Conservation (phyloP, 2,113 vertebrate species). For the Dryoscopus gambensis region DNA sequence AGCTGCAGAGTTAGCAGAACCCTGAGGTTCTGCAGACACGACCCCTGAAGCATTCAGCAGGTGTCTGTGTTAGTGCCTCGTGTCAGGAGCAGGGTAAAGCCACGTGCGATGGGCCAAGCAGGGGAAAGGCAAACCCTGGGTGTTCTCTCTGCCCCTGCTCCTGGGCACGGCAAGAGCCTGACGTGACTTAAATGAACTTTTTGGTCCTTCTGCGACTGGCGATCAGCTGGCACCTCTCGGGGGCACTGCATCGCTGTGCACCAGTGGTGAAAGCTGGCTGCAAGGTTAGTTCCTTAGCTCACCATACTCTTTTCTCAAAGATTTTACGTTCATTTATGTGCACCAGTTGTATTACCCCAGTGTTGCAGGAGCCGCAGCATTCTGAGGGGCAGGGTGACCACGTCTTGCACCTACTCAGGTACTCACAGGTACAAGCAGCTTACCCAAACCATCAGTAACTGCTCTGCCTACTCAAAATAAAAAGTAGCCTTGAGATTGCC, state of each 20-base stretch:
- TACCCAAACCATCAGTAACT: background rate
- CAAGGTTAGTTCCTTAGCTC: background rate
- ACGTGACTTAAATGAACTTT: background rate
- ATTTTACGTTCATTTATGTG: background rate
- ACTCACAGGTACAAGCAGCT: background rate
- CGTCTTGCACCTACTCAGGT: accelerated
- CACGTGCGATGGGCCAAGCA: background rate
- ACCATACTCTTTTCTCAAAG: background rate
- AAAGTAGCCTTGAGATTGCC: background rate
- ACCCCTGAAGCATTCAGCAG: accelerated
- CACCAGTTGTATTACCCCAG: background rate
- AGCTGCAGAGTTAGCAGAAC: background rate
- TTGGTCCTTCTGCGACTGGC: background rate
- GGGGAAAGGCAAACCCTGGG: background rate
- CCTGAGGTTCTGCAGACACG: background rate
- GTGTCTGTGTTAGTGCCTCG: background rate
- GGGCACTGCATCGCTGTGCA: background rate
- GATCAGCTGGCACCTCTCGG: background rate
- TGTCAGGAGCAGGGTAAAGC: background rate
- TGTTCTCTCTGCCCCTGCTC: background rate
- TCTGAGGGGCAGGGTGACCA: background rate
- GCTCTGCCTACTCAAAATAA: background rate
- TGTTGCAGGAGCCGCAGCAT: background rate
- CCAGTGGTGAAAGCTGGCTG: background rate
- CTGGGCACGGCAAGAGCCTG: background rate